Evolutionary conservation across 2,797 vertebrate species (phyloP).

Genomic region (Sorex maritimensis): DNA sequence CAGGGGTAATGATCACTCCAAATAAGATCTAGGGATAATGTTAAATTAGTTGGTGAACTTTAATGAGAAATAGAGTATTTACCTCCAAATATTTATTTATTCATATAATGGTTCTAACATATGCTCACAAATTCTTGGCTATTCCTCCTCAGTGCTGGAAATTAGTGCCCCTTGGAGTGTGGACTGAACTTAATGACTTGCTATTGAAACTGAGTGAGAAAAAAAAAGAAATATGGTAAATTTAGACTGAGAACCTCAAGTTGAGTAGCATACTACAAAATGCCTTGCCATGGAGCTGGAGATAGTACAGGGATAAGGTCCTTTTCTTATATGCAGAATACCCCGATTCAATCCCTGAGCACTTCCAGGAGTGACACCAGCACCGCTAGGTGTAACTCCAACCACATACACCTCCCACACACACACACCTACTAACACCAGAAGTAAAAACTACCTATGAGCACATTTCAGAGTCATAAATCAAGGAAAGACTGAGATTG

Average conservation of each 20-base stretch:
- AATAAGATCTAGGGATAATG: neutral
- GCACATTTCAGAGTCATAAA: slow-evolving; percentile 25
- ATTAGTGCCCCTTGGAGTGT: fast-evolving
- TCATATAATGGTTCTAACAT: neutral
- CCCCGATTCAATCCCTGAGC: too few species aligned
- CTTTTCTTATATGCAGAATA: too few species aligned
- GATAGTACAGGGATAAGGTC: too few species aligned
- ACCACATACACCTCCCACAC: too few species aligned
- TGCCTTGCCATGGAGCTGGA: neutral
- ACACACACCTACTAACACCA: too few species aligned
- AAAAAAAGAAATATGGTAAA: slow-evolving; percentile 5
- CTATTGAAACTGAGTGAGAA: neutral
- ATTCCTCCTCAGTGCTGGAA: neutral
- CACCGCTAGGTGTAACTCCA: too few species aligned
- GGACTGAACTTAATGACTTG: neutral
- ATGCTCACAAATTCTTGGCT: neutral
- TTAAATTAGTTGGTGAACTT: neutral
- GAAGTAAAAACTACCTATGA: too few species aligned
- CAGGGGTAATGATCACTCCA: neutral
- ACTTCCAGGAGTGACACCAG: too few species aligned
- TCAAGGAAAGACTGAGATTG: neutral
- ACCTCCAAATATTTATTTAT: neutral
- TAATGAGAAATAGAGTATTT: neutral
- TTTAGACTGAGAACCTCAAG: slow-evolving; percentile 15
- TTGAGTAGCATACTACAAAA: neutral